Conservation (phyloP, 2,888 invertebrate genomes). For the Euplexia lucipara region DNA sequence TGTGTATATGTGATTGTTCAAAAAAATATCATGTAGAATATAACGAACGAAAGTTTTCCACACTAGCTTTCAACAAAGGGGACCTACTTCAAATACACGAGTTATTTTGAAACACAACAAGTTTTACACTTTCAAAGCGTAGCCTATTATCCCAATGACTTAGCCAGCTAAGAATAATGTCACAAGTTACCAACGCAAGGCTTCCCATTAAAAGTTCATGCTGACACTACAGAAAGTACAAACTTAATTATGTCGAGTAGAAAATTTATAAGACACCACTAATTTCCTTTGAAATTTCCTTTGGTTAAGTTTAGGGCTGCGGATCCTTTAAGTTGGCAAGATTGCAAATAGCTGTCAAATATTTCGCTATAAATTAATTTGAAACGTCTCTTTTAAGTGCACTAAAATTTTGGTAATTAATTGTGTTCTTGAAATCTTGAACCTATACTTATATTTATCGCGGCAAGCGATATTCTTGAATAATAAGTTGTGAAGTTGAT, state of each 20-base stretch:
- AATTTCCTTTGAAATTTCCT: slow-evolving; percentile 64
- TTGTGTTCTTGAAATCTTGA: too few species aligned
- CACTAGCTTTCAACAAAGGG: slow-evolving; percentile 1
- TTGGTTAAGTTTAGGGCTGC: slow-evolving; percentile 50
- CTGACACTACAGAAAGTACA: slow-evolving; percentile 70
- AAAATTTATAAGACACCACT: slow-evolving; percentile 72
- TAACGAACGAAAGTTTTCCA: not conserved
- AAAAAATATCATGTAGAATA: not conserved
- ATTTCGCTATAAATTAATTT: too few species aligned
- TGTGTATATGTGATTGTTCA: too few species aligned
- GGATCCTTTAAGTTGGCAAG: too few species aligned
- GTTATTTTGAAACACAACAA: slow-evolving; percentile 23
- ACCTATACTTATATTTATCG: too few species aligned
- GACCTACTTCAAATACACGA: not conserved
- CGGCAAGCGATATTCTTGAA: too few species aligned
- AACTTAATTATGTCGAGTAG: slow-evolving; percentile 77
- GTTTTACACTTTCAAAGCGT: slow-evolving; percentile 33
- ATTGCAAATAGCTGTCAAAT: too few species aligned
- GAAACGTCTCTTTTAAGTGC: too few species aligned
- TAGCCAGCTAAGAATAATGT: slow-evolving; percentile 73
- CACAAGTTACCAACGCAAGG: slow-evolving; percentile 72
- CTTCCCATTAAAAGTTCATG: slow-evolving; percentile 80
- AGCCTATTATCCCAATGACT: slow-evolving; percentile 67
- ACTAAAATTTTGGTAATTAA: too few species aligned
- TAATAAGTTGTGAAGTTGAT: too few species aligned